A percentile compares a stretch with the other conserved stretches of the same genome.
Conservation (phyloP, 1,140 invertebrate genomes). For the Acyrthosiphon pisum region DNA sequence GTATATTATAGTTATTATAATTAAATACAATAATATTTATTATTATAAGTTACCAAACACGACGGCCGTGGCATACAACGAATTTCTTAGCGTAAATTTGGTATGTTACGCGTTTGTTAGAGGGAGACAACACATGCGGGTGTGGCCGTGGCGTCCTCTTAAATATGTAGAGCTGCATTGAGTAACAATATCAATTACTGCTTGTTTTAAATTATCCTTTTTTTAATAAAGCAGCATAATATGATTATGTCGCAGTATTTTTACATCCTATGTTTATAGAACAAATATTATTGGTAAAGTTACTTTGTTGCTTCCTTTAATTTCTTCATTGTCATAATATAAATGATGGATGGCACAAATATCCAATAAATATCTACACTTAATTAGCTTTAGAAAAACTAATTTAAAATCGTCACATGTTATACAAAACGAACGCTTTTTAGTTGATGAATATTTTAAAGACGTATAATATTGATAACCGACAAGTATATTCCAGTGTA, state of each 20-base stretch:
- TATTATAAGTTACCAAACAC: background rate
- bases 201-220: slow-evolving; percentile 10
- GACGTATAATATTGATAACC: no score
- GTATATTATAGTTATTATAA: background rate
- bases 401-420: no score
- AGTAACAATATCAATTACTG: background rate
- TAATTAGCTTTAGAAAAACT: no score
- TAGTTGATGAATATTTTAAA: no score
- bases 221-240: background rate
- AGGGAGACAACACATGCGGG: background rate
- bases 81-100: background rate
- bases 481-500: no score
- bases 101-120: background rate
- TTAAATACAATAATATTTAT: background rate
- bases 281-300: no score
- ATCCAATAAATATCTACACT: no score
- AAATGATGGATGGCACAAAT: no score
- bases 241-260: background rate
- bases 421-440: no score
- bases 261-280: background rate
- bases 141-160: background rate
- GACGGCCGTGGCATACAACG: background rate
- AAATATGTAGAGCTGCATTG: background rate
- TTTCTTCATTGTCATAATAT: no score
- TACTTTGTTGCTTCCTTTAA: no score